These are phyloP conservation scores for Chrysolina oricalcia DNA, from an alignment of 2,888 invertebrate species.

Conservation along the genomic window DNA sequence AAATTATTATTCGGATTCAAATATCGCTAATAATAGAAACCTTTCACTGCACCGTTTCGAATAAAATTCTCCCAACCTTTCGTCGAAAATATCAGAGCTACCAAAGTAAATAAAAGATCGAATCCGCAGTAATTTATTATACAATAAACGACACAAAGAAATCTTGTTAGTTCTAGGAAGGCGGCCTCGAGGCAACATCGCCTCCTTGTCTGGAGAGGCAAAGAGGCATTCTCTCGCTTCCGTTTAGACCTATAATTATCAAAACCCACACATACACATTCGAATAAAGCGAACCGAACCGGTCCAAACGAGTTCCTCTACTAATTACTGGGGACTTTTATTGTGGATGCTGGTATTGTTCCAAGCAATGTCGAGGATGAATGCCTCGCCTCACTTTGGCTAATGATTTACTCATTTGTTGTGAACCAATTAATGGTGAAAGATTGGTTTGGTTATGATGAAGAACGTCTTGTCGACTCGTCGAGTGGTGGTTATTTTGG, in stretches of 20 bases:
- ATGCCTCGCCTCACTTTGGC: constrained; percentile 33
- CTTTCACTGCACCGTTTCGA: not conserved
- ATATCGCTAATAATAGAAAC: no score
- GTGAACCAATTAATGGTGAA: constrained; percentile 45
- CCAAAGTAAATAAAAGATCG: constrained; percentile 46
- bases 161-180: constrained; percentile 69
- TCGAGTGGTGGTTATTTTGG: not conserved
- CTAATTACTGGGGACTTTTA: constrained; percentile 56
- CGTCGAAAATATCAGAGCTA: not conserved
- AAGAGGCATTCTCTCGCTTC: constrained; percentile 59
- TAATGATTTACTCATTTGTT: constrained; percentile 44
- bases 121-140: constrained; percentile 57
- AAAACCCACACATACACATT: constrained; percentile 65
- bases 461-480: not conserved
- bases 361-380: constrained; percentile 38
- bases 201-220: constrained; percentile 38
- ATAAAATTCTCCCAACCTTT: not conserved
- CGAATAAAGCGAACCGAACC: constrained; percentile 53
- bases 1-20: no score
- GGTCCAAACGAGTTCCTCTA: constrained; percentile 57
- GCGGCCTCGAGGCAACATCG: constrained; percentile 59
- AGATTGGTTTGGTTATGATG: constrained; percentile 38
- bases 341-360: constrained; percentile 50
- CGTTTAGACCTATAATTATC: constrained; percentile 69
- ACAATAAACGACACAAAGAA: constrained; percentile 67